Conservation (phyloP, 2,797 vertebrate species). For the Oreochromis mossambicus region DNA sequence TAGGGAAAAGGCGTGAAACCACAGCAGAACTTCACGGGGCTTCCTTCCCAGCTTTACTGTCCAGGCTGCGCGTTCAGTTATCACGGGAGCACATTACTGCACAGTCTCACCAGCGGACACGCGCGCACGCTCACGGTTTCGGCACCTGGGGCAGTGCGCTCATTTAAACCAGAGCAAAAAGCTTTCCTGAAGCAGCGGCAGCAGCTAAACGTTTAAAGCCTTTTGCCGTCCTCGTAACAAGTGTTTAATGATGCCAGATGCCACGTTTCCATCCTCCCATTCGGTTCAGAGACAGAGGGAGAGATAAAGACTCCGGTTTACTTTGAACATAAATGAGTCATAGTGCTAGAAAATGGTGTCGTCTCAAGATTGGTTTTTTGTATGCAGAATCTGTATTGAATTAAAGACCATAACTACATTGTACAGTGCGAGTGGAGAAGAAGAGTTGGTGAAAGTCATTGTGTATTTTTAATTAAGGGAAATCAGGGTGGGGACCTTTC, state of each 20-base stretch:
- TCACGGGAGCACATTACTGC: background rate
- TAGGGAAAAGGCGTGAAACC: background rate
- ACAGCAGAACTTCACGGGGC: background rate
- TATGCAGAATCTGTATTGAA: background rate
- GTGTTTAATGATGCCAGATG: conserved; percentile 67
- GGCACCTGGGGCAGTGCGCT: conserved; percentile 50
- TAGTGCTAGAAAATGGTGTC: background rate
- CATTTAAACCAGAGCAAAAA: background rate
- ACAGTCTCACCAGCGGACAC: background rate
- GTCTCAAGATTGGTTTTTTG: background rate
- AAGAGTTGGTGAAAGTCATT: background rate
- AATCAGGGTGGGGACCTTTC: background rate
- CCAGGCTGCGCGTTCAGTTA: background rate
- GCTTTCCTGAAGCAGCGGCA: conserved; percentile 17
- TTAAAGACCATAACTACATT: background rate
- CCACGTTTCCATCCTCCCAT: conserved; percentile 18
- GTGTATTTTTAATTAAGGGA: background rate
- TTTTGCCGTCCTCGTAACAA: conserved; percentile 36
- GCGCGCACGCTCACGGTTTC: background rate
- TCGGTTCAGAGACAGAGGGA: conserved; percentile 10
- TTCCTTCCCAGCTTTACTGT: background rate
- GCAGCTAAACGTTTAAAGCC: conserved; percentile 20
- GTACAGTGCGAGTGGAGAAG: background rate
- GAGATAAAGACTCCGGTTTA: conserved; percentile 17
- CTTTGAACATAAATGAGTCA: conserved; percentile 24